phyloP scores from a whole-genome alignment of 1,140 invertebrate species.

The Cryptotermes secundus region DNA sequence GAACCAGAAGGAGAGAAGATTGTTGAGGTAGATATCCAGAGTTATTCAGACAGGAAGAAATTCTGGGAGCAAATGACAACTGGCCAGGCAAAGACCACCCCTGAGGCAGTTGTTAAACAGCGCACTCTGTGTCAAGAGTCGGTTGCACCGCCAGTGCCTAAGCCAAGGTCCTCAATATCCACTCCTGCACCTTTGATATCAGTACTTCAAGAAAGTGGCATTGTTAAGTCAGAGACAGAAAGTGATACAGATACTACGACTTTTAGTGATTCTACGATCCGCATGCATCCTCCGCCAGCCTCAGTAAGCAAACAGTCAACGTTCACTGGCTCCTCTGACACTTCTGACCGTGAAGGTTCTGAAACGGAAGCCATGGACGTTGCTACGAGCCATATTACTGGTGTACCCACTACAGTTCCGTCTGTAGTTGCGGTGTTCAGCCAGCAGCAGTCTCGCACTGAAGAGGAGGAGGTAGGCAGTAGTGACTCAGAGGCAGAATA shows the following conservation, averaged over 20 bases:
- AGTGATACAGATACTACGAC: constrained; percentile 39
- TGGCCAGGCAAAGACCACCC: not conserved
- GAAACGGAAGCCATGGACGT: constrained; percentile 37
- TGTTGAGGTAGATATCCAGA: constrained; percentile 41
- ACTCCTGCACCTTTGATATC: not conserved
- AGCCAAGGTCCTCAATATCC: constrained; percentile 43
- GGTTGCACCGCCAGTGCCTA: constrained; percentile 45
- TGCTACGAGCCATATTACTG: constrained; percentile 21
- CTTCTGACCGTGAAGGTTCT: constrained; percentile 38
- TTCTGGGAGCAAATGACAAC: constrained; percentile 52
- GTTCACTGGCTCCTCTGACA: constrained; percentile 38
- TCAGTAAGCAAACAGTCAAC: constrained; percentile 32
- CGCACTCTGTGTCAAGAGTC: constrained; percentile 36
- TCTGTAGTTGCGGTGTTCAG: constrained; percentile 36
- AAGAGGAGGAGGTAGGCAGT: constrained; percentile 35
- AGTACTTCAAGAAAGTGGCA: constrained; percentile 1
- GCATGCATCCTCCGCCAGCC: constrained; percentile 28
- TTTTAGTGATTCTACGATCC: constrained; percentile 38
- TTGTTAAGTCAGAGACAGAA: constrained; percentile 35
- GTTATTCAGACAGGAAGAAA: constrained; percentile 50
- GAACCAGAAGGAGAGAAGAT: not conserved
- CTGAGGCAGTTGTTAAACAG: not conserved
- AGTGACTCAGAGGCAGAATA: constrained; percentile 46
- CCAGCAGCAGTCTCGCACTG: constrained; percentile 4
- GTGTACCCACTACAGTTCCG: constrained; percentile 40